Evolutionary conservation across 1,140 invertebrate genomes (phyloP), one percentile per base, ranked within the genome.

Genomic region (Oppia nitens): DNA sequence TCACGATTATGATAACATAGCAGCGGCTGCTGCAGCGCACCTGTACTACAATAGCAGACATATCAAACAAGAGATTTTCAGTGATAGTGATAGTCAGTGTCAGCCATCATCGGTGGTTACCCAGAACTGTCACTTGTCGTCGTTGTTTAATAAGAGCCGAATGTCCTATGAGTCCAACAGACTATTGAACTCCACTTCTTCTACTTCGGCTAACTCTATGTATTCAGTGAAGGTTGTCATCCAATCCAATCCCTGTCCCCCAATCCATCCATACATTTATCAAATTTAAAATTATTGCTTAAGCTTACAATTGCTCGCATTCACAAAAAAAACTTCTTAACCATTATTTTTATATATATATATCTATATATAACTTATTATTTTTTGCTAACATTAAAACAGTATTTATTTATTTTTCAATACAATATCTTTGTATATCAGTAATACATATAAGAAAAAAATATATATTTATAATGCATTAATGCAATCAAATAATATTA

Each of bases 11-110:
- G 40, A 48, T 20, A 49, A 20, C 21, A 48, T 56, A 23, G 55
- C 32, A n/a, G 11, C 32, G 26, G 20, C 28, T 49, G 55, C 24
- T 49, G 17, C 12, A 47, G 45, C 52, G 20, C 52, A 54, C 27
- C 27, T 54, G 20, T 54, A 54, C 21, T 54, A 54, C 27, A 25
- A 24, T 17, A 55, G 12, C 21, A 27, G 55, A 45, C n/a, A n/a
- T 45, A 48, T 47, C 47, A 48, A 56, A 47, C 32, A 56, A 48
- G 55, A 56, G 26, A 56, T 45, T 27, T 12, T 56, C 26, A 20
- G 32, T 45, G 32, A 47, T 20, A 24, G 20, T 56, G 32, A 47
- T 47, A 12, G 17, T 48, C 45, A 20, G n/a, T n/a, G n/a, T n/a
- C n/a, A n/a, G n/a, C n/a, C n/a, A n/a, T n/a, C n/a, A 21, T n/a